A percentile compares a stretch with the other conserved stretches of the same genome.
Conservation (phyloP, 2,113 vertebrate genomes). For the Nestor notabilis region DNA sequence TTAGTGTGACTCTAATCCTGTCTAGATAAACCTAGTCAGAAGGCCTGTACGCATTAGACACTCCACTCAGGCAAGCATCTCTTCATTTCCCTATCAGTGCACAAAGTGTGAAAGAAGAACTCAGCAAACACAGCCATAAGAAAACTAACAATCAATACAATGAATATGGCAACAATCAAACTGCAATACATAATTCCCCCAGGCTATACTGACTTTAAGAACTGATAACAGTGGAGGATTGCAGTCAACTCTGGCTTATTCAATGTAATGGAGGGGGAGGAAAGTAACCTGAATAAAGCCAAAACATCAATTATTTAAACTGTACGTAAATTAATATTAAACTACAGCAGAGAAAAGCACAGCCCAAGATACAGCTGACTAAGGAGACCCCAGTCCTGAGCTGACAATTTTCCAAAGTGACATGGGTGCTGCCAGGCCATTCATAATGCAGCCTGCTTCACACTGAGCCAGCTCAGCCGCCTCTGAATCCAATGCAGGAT, state of each 20-base stretch:
- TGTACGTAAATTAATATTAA: neutral
- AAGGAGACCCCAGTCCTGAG: neutral
- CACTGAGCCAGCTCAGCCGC: neutral
- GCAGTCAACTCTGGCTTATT: neutral
- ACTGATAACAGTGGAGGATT: neutral
- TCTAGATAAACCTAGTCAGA: neutral
- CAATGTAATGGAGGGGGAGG: rapidly evolving
- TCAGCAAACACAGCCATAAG: neutral
- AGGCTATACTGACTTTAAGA: neutral
- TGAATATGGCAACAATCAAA: neutral
- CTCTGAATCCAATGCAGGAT: neutral
- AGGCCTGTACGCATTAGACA: neutral
- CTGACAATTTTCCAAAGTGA: neutral
- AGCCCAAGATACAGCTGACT: neutral
- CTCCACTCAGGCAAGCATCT: neutral
- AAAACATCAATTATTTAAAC: neutral
- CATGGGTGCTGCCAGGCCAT: neutral
- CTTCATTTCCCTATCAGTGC: neutral
- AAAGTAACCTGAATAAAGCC: neutral
- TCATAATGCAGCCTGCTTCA: neutral
- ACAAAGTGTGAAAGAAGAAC: neutral
- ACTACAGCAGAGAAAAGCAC: neutral
- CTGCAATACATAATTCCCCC: neutral
- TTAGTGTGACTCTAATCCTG: neutral
- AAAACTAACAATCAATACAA: neutral